These are phyloP conservation scores for Laticauda colubrina DNA, from an alignment of 2,113 vertebrate genomes.

Conservation along the genomic window DNA sequence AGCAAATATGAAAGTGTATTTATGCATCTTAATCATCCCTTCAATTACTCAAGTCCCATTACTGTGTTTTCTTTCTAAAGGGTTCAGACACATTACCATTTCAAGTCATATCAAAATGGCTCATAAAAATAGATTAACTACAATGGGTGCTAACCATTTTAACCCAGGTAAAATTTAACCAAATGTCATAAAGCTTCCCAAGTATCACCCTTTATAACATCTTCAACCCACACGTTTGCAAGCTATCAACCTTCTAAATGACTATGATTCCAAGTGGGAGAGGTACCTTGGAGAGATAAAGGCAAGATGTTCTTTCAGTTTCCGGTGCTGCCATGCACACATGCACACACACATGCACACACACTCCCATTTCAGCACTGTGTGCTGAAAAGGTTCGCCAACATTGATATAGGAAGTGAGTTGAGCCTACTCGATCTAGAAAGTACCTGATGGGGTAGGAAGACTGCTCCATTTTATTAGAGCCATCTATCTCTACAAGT, in stretches of 20 bases:
- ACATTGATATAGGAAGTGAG: not conserved
- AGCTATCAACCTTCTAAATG: not conserved
- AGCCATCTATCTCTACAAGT: not conserved
- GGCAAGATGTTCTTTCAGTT: not conserved
- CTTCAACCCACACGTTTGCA: not conserved
- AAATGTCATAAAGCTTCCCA: not conserved
- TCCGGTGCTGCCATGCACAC: too few species aligned
- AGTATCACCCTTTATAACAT: not conserved
- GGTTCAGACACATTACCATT: not conserved
- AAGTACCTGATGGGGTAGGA: not conserved
- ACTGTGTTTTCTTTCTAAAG: not conserved
- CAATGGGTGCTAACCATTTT: not conserved
- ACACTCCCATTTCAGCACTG: too few species aligned
- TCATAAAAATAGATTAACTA: not conserved
- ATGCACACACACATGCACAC: too few species aligned
- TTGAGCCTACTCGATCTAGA: not conserved
- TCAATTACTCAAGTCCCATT: not conserved
- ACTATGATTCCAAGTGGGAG: not conserved
- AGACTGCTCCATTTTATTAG: not conserved
- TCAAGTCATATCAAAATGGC: not conserved
- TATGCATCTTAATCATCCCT: not conserved
- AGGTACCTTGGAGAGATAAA: not conserved
- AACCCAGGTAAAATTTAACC: not conserved
- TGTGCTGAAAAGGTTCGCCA: too few species aligned
- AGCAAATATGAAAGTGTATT: constrained; percentile 1